Conservation (phyloP, 2,888 invertebrate species). For the Gymnocheta viridis region DNA sequence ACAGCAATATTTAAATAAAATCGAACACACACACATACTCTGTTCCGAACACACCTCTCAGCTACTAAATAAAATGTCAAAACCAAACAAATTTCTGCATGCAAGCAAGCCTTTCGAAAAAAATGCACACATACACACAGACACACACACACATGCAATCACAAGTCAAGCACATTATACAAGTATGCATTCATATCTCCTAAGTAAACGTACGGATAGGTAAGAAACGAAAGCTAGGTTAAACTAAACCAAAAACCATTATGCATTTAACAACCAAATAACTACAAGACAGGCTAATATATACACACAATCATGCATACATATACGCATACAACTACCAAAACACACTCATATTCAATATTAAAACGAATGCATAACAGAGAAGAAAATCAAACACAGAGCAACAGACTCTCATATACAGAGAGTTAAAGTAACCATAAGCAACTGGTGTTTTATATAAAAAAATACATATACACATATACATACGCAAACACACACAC, state of each 20-base stretch:
- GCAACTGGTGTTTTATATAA: constrained; percentile 78
- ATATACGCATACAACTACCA: neutral
- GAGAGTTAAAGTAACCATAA: constrained; percentile 71
- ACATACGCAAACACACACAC: neutral
- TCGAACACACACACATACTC: constrained; percentile 16
- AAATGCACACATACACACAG: constrained; percentile 53
- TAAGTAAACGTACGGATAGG: neutral
- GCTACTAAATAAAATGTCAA: constrained; percentile 65
- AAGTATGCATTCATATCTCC: neutral
- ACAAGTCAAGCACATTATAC: constrained; percentile 12
- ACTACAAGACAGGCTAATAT: constrained; percentile 45
- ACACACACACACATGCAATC: constrained; percentile 17
- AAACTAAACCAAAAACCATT: constrained; percentile 58
- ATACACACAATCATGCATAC: neutral
- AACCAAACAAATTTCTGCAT: constrained; percentile 66
- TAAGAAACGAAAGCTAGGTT: constrained; percentile 47
- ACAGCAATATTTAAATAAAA: constrained; percentile 15
- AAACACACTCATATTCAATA: constrained; percentile 60
- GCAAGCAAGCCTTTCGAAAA: constrained; percentile 64
- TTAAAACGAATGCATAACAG: constrained; percentile 55
- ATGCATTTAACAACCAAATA: constrained; percentile 65
- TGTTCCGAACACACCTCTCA: constrained; percentile 41
- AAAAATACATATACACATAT: constrained; percentile 17
- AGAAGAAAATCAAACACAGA: constrained; percentile 30
- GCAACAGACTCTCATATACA: constrained; percentile 29